These are phyloP conservation scores for Chymomyza costata DNA, from an alignment of 1,140 invertebrate species.

Conservation along the genomic window DNA sequence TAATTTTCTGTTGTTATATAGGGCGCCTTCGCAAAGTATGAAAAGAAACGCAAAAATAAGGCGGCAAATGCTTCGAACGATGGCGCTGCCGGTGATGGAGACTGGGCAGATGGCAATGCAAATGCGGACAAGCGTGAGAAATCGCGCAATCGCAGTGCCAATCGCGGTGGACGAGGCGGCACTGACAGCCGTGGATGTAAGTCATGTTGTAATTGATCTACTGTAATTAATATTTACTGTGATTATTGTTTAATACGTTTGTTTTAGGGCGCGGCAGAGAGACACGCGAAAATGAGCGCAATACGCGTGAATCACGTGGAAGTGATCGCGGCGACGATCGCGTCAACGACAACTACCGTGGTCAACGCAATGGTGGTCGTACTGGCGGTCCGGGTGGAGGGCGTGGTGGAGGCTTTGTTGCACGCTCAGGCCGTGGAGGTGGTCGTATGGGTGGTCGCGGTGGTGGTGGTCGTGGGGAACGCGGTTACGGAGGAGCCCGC, in stretches of 20 bases:
- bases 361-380: slow-evolving; percentile 74
- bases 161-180: slow-evolving; percentile 76
- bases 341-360: slow-evolving; percentile 62
- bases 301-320: slow-evolving; percentile 72
- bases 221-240: background rate
- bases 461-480: slow-evolving; percentile 78
- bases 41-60: slow-evolving; percentile 91
- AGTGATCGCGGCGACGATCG: slow-evolving; percentile 76
- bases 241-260: background rate
- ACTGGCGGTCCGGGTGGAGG: slow-evolving; percentile 56
- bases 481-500: slow-evolving; percentile 73
- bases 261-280: slow-evolving; percentile 69
- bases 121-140: slow-evolving; percentile 75
- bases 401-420: slow-evolving; percentile 74
- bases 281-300: slow-evolving; percentile 74
- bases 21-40: slow-evolving; percentile 86
- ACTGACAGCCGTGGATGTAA: slow-evolving; percentile 75
- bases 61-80: slow-evolving; percentile 77
- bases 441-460: slow-evolving; percentile 78
- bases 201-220: slow-evolving; percentile 19
- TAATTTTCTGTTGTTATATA: slow-evolving; percentile 14
- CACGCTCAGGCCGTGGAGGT: slow-evolving; percentile 76
- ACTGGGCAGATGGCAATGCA: slow-evolving; percentile 76
- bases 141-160: slow-evolving; percentile 71
- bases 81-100: slow-evolving; percentile 59